Evolutionary conservation across 2,797 vertebrate species (phyloP), one percentile per base, ranked within the genome.

Genomic region (Buphagus erythrorhynchus): DNA sequence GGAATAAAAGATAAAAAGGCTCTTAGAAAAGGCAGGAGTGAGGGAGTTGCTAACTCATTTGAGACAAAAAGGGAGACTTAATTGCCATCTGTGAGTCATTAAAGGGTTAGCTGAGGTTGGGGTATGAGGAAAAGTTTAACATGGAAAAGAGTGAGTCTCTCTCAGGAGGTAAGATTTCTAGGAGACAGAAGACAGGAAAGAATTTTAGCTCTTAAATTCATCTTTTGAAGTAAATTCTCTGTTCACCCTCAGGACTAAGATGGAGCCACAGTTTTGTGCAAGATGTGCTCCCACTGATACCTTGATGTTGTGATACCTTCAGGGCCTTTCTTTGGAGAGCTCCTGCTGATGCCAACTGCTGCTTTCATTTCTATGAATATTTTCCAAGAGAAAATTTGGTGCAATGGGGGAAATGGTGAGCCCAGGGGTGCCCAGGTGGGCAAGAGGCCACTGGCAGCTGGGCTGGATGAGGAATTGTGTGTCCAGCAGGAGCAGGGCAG

Each of bases 31-130:
- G 55, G 75, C 85, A 90, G 55, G 55, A 94, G 63, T 89, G 94
- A 95, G 81, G 78, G 89, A 91, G 86, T 89, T 95, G 72, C 57
- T 85, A 89, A 91, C 36, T 95, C 67, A 92, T 89, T 71, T 95
- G 78, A 92, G 84, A 87, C 78, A 93, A 87, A 94, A 92, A 89
- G 16, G 55, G 55, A 86, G 74, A 31, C 48, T 79, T 91, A 95
- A 96, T 94, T 93, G 93, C 59, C 73, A 36, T 55, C 74, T 57
- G 77, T 92, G 95, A 95, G 76, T 96, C 91, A 82, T 73, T 85
- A 93, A 91, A 87, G 52, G 59, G 91, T 91, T 93, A 95, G 81
- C 43, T 80, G 91, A 77, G 58, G 67, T 86, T 79, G 74, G 24
- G 33, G 15, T 22, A 36, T 15, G 11, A 88, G 83, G 35, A 84